Conservation (phyloP, 2,888 invertebrate genomes). For the Noctua comes region DNA sequence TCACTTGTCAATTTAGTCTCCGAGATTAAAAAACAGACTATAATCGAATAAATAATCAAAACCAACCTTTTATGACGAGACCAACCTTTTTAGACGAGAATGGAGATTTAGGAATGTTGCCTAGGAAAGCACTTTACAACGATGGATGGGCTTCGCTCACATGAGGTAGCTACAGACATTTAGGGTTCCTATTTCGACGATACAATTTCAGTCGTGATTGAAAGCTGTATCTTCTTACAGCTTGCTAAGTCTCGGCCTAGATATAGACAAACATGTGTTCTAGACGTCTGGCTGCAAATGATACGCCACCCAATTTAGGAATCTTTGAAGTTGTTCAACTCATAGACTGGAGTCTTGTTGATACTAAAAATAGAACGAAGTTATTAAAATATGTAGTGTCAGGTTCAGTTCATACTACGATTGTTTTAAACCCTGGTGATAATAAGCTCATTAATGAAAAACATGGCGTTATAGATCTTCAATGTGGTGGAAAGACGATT, state of each 20-base stretch:
- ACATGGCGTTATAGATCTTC: not conserved
- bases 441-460: not conserved
- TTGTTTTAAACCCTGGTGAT: not conserved
- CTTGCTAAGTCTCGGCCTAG: constrained; percentile 42
- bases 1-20: too few relatives aligned
- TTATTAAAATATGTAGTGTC: constrained; percentile 11
- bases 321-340: constrained; percentile 46
- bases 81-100: not conserved
- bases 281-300: constrained; percentile 48
- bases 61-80: not conserved
- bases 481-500: not conserved
- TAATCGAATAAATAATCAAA: too few relatives aligned
- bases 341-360: constrained; percentile 18
- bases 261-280: constrained; percentile 48
- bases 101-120: not conserved
- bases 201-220: constrained; percentile 36
- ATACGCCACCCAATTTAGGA: constrained; percentile 42
- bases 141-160: not conserved
- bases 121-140: not conserved
- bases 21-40: too few relatives aligned
- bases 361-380: constrained; percentile 30
- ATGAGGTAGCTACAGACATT: not conserved
- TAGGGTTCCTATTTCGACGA: constrained; percentile 12
- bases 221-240: constrained; percentile 57
- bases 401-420: not conserved